These are phyloP conservation scores for Phortica okadai DNA, from an alignment of 2,888 invertebrate genomes.

Conservation along the genomic window DNA sequence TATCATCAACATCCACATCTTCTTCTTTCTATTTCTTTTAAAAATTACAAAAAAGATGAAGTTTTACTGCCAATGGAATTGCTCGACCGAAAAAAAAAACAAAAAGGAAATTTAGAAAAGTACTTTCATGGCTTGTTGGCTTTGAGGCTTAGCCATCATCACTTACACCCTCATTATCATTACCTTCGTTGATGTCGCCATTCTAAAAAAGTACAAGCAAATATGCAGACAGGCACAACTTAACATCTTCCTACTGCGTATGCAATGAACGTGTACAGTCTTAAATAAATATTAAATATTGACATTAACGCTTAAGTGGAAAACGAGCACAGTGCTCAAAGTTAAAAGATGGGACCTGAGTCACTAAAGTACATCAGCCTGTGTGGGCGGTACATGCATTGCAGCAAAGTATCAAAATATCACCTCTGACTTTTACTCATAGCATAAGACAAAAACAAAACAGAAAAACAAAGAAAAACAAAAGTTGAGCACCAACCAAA, in stretches of 20 bases:
- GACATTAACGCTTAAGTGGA: conserved; percentile 30
- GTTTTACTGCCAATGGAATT: conserved; percentile 2
- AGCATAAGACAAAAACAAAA: conserved; percentile 12
- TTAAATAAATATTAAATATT: conserved; percentile 53
- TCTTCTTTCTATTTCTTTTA: conserved; percentile 37
- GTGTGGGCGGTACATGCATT: no score
- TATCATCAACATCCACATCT: conserved; percentile 33
- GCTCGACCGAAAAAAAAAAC: background rate
- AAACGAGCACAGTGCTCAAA: background rate
- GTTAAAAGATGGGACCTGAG: no score
- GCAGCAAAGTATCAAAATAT: no score
- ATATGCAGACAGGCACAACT: conserved; percentile 23
- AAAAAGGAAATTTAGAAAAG: no score
- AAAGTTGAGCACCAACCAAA: background rate
- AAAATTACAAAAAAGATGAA: conserved; percentile 47
- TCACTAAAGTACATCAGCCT: no score
- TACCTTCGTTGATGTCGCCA: conserved; percentile 51
- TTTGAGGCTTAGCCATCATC: no score
- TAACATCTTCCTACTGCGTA: background rate
- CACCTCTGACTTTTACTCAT: no score
- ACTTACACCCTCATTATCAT: conserved; percentile 27
- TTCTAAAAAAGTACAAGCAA: no score
- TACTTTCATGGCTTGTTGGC: conserved; percentile 20
- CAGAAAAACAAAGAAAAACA: conserved; percentile 2
- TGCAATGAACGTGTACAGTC: background rate